Conservation (phyloP, 2,113 vertebrate species). For the Callipepla squamata region DNA sequence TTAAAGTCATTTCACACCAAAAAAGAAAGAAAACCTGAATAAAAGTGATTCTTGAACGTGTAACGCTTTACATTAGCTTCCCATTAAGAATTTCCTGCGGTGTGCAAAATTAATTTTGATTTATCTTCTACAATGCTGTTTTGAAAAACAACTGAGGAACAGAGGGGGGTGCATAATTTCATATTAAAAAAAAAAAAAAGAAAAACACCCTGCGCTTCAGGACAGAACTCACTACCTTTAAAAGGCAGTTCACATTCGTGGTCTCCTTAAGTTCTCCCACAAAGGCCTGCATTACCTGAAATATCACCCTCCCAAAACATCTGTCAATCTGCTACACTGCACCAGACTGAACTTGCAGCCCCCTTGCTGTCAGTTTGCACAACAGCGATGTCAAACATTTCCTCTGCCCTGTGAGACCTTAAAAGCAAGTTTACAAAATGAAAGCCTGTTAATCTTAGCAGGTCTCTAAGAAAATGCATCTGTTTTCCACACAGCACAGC, state of each 20-base stretch:
- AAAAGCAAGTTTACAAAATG: not conserved
- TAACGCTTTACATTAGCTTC: not conserved
- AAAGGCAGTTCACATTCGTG: not conserved
- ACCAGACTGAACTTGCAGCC: not conserved
- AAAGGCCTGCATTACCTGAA: not conserved
- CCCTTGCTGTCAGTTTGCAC: not conserved
- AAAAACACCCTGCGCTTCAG: not conserved
- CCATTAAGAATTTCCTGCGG: not conserved
- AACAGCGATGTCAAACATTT: not conserved
- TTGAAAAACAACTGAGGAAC: not conserved
- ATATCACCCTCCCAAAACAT: not conserved
- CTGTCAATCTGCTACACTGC: not conserved
- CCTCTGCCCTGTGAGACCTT: not conserved
- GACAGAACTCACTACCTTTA: not conserved
- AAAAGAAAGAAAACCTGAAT: not conserved
- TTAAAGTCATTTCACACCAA: not conserved
- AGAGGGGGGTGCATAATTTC: not conserved
- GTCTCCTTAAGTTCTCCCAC: not conserved
- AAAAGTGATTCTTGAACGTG: not conserved
- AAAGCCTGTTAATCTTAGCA: not conserved
- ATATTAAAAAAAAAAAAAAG: not conserved
- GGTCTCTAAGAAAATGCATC: not conserved
- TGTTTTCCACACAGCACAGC: not conserved
- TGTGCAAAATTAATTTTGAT: not conserved
- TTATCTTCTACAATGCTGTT: not conserved